Conservation (phyloP, 2,888 invertebrate genomes). For the Schizaphis graminum region DNA sequence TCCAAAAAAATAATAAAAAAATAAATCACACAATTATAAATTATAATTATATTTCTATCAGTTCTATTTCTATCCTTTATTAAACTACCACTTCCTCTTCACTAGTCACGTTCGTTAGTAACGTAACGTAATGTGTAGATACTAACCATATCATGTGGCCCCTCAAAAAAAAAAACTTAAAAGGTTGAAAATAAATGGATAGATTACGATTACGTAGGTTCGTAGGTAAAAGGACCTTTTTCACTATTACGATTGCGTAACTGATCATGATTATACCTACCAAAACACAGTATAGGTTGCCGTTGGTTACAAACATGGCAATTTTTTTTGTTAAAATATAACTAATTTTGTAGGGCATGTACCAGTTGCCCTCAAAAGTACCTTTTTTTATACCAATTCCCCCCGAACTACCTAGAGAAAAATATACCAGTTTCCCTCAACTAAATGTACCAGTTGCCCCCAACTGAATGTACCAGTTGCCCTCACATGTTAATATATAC, state of each 20-base stretch:
- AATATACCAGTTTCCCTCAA: too few relatives aligned
- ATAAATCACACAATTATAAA: background rate
- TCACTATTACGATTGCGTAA: background rate
- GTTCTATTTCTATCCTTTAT: background rate
- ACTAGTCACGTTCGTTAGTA: background rate
- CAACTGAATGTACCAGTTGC: too few relatives aligned
- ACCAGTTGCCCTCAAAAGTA: too few relatives aligned
- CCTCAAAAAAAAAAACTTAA: background rate
- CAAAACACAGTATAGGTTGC: background rate
- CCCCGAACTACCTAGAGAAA: too few relatives aligned
- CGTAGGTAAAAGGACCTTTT: background rate
- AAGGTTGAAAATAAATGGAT: background rate
- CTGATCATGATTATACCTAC: background rate
- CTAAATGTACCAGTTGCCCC: too few relatives aligned
- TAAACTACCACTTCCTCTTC: background rate
- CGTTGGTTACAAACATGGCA: background rate
- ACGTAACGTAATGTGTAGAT: background rate
- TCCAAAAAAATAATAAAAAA: background rate
- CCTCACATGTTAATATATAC: too few relatives aligned
- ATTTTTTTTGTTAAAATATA: background rate
- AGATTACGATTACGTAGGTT: background rate
- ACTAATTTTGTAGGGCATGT: background rate
- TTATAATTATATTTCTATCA: background rate
- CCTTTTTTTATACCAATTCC: too few relatives aligned
- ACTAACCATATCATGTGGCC: background rate